Base-by-base conservation (phyloP, 2,797 vertebrate genomes). In the Cheirogaleus major region DNA sequence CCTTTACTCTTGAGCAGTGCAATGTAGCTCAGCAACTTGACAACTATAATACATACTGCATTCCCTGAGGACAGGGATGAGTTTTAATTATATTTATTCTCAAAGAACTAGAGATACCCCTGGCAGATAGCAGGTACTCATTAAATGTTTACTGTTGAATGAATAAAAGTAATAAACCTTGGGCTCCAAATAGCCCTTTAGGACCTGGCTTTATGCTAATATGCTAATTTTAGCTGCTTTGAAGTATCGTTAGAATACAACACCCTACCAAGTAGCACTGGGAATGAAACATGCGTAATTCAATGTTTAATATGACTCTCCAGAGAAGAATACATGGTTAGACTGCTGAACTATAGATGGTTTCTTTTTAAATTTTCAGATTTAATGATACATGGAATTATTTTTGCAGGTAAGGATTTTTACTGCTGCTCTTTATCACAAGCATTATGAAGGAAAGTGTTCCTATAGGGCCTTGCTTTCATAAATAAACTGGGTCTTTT, bases 361-460 rank as follows among this genome's bases (percentile, higher is more conserved):
- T 91, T 61, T 85, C 80, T 82, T 96, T 96, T 90, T 23, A 41
- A 45, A 92, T 90, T 93, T 95, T 91, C 83, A 94, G 87, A 94
- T 91, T 96, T 97, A 97, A 97, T 96, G 95, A 85, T 88, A 92
- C 72, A 84, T 92, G 70, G 86, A 94, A 96, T 95, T 97, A 94
- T 94, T 94, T 94, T 87, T 91, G 38, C 72, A 83, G 75, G 81
- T 96, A 88, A 84, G 63, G 82, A 30, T 89, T 89, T 97, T 95
- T 83, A 95, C 92, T 57, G 81, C 41, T 87, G 35, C 82, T 96
- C 30, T 87, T 87, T 80, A 84, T 93, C 70, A 75, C 14, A 25
- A 89, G 50, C 20, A 94, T 91, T 93, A 43, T 93, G 94, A 93
- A 92, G 85, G n/a, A 75, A 50, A 70, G 52, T 84, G 85, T 93